These are phyloP conservation scores for Dendronephthya gigantea DNA, from an alignment of 64 coral and sea anemone species.

Conservation along the genomic window DNA sequence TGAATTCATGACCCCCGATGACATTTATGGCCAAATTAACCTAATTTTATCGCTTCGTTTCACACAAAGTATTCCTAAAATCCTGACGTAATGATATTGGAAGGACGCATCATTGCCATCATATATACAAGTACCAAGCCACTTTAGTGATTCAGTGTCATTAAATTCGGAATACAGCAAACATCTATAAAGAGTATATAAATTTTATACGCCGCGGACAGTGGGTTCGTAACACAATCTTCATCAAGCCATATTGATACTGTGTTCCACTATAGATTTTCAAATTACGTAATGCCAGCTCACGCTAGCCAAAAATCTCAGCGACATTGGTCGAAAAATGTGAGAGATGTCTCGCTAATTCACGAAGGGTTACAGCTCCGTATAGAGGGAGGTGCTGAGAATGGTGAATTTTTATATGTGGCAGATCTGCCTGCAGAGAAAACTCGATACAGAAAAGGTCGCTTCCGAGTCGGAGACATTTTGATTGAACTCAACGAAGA, in stretches of 20 bases:
- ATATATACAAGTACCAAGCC: neutral
- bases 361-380: slow-evolving; percentile 69
- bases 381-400: slow-evolving; percentile 81
- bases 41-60: neutral
- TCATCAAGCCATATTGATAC: neutral
- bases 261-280: neutral
- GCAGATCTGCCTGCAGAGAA: slow-evolving; percentile 63
- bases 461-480: slow-evolving; percentile 59
- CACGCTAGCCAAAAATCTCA: neutral
- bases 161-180: neutral
- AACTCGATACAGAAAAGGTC: slow-evolving; percentile 67
- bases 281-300: neutral
- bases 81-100: neutral
- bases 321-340: slow-evolving; percentile 73
- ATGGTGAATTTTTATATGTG: slow-evolving; percentile 88
- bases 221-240: neutral
- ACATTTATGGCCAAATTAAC: neutral
- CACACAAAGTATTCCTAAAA: neutral
- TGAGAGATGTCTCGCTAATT: slow-evolving; percentile 43
- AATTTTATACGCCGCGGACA: neutral
- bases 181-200: neutral
- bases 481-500: slow-evolving; percentile 72
- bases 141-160: neutral
- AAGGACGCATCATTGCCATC: neutral
- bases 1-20: neutral